Percentiles rank a stretch among this genome's conserved stretches.
These are phyloP conservation scores for Carcina quercana DNA, from an alignment of 2,888 invertebrate genomes.

Conservation along the genomic window DNA sequence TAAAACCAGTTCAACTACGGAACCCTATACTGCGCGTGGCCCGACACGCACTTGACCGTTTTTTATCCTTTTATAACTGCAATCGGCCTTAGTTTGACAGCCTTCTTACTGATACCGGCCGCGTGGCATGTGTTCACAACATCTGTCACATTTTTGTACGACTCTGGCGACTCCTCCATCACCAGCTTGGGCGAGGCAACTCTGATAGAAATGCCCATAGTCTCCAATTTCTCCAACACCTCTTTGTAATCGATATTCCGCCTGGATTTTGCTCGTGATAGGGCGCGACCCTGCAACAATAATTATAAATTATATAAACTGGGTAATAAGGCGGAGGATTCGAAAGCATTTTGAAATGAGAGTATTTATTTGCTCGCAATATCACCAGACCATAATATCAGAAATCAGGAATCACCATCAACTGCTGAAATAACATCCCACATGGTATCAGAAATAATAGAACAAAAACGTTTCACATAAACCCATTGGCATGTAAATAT, in stretches of 20 bases:
- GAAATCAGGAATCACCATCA: too few relatives aligned
- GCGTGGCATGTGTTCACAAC: slow-evolving; percentile 98
- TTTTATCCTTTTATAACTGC: slow-evolving; percentile 97
- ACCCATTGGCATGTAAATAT: too few relatives aligned
- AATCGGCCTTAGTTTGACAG: slow-evolving; percentile 96
- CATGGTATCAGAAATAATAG: too few relatives aligned
- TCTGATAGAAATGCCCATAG: slow-evolving; percentile 93
- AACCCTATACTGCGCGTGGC: too few relatives aligned
- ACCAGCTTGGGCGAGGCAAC: slow-evolving; percentile 99
- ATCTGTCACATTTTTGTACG: slow-evolving; percentile 99
- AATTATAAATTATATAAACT: too few relatives aligned
- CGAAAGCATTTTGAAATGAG: too few relatives aligned
- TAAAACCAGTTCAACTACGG: too few relatives aligned
- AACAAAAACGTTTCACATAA: too few relatives aligned
- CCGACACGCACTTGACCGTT: too few relatives aligned
- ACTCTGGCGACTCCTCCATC: slow-evolving; percentile 99
- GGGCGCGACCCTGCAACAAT: slow-evolving; percentile 91
- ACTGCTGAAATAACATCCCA: too few relatives aligned
- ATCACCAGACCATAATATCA: background rate
- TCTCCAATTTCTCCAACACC: slow-evolving; percentile 88
- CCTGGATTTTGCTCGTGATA: slow-evolving; percentile 97
- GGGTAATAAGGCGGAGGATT: too few relatives aligned
- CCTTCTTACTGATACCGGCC: slow-evolving; percentile 97
- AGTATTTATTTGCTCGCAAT: background rate
- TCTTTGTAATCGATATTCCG: slow-evolving; percentile 95